A percentile compares a stretch with the other conserved stretches of the same genome.
These are phyloP conservation scores for Octomys mimax DNA, from an alignment of 2,797 vertebrate species.

Conservation along the genomic window DNA sequence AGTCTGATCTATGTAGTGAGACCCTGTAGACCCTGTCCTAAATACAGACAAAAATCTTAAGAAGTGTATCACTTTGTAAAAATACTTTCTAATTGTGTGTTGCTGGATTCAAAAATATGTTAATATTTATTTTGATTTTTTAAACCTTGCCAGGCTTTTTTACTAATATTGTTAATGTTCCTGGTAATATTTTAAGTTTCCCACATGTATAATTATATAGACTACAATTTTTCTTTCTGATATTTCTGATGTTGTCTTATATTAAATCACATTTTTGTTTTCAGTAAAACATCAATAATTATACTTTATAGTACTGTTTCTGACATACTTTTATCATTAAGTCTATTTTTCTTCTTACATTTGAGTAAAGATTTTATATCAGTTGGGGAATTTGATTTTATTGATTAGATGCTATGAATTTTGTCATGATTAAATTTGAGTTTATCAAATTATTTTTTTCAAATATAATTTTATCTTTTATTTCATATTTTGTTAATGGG, in stretches of 20 bases:
- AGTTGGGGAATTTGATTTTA: background rate
- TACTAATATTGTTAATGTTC: background rate
- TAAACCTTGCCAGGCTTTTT: background rate
- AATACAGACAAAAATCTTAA: too few species aligned
- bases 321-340: background rate
- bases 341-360: background rate
- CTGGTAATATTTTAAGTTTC: background rate
- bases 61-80: background rate
- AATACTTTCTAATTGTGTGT: background rate
- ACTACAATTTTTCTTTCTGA: background rate
- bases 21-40: too few species aligned
- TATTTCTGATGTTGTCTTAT: background rate
- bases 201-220: background rate
- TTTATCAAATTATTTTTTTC: background rate
- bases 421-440: constrained; percentile 6
- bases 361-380: constrained; percentile 5
- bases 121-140: constrained; percentile 30
- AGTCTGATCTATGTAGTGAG: too few species aligned
- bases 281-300: background rate
- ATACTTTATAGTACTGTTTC: background rate
- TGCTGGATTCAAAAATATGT: background rate
- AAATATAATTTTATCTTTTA: background rate
- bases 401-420: background rate
- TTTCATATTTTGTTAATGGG: background rate
- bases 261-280: background rate